Percentiles rank a stretch among this genome's conserved stretches.
phyloP scores from a whole-genome alignment of 2,888 invertebrate genomes.

The Celastrina argiolus region DNA sequence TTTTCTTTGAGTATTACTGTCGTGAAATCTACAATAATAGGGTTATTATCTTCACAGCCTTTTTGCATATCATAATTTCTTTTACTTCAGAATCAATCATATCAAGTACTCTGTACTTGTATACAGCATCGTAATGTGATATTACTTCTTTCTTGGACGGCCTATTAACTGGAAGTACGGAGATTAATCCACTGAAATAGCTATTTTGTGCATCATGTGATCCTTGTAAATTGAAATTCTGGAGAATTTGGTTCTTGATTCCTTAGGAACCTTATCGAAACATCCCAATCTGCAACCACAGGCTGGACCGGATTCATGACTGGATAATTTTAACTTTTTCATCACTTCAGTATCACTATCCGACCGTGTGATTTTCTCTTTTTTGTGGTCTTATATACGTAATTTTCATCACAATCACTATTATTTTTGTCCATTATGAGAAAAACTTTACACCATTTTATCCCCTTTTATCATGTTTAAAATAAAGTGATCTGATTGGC shows the following conservation, averaged over 20 bases:
- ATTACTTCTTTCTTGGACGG: constrained; percentile 11
- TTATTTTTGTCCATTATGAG: constrained; percentile 20
- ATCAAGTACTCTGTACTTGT: constrained; percentile 19
- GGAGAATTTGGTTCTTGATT: constrained; percentile 22
- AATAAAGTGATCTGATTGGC: neutral
- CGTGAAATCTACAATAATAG: neutral
- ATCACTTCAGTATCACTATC: constrained; percentile 27
- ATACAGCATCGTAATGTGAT: constrained; percentile 25
- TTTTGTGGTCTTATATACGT: constrained; percentile 28
- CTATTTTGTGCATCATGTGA: constrained; percentile 28
- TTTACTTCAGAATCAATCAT: constrained; percentile 13
- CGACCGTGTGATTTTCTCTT: constrained; percentile 27
- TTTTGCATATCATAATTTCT: constrained; percentile 18
- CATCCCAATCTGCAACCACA: constrained; percentile 24
- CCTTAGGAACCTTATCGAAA: constrained; percentile 23
- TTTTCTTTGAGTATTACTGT: neutral
- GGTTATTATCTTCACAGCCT: neutral
- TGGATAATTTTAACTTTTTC: constrained; percentile 28
- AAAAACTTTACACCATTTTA: neutral
- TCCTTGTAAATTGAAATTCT: constrained; percentile 26
- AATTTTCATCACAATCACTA: constrained; percentile 29
- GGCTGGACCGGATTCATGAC: constrained; percentile 22
- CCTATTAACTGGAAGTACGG: constrained; percentile 27
- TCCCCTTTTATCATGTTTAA: constrained; percentile 4
- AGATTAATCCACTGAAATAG: constrained; percentile 28